A percentile compares a stretch with the other conserved stretches of the same genome.
phyloP scores from a whole-genome alignment of 2,113 vertebrate genomes.

The Grallaria varia region DNA sequence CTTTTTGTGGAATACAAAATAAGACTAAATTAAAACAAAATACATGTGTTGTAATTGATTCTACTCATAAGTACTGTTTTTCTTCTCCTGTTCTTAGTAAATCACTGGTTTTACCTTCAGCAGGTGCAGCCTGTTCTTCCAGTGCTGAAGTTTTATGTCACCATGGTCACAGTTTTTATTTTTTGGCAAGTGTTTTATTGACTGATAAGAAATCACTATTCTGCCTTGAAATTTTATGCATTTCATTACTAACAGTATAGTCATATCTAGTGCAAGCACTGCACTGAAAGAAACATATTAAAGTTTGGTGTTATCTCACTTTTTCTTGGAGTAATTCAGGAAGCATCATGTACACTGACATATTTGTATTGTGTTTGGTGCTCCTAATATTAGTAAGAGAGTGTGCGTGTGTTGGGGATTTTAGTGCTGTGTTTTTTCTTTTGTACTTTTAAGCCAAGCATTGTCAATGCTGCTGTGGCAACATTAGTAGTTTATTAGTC shows the following conservation, averaged over 20 bases:
- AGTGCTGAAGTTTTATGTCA: not conserved
- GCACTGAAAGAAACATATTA: not conserved
- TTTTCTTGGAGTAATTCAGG: not conserved
- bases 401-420: not conserved
- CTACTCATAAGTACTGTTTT: not conserved
- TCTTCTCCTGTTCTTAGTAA: not conserved
- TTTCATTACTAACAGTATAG: not conserved
- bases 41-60: not conserved
- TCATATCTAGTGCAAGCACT: not conserved
- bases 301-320: not conserved
- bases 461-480: not conserved
- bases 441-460: not conserved
- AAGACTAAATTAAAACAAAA: not conserved
- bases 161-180: not conserved
- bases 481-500: not conserved
- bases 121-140: not conserved
- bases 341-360: rapidly evolving
- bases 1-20: not conserved
- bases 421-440: not conserved
- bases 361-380: not conserved
- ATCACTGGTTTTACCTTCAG: not conserved
- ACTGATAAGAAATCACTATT: not conserved
- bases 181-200: not conserved
- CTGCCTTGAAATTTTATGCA: not conserved
- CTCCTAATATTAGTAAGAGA: not conserved